A percentile compares a stretch with the other conserved stretches of the same genome.
These are phyloP conservation scores for Otis tarda DNA, from an alignment of 2,113 vertebrate genomes.

Conservation along the genomic window DNA sequence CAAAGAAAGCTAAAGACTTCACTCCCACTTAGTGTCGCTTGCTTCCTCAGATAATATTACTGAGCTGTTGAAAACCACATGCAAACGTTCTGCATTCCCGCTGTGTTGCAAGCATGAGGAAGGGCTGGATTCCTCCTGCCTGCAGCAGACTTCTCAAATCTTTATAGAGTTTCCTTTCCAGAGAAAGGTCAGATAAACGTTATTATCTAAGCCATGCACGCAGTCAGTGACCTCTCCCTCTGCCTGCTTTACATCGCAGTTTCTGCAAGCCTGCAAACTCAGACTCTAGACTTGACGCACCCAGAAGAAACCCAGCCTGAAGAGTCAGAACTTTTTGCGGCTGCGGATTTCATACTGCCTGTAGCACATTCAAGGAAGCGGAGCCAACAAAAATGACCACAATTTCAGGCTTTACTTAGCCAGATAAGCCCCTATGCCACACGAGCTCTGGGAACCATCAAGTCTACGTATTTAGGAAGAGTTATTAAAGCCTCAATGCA, in stretches of 20 bases:
- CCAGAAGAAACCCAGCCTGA: neutral
- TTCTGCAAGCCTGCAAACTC: neutral
- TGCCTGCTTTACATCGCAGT: rapidly evolving
- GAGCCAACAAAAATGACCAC: neutral
- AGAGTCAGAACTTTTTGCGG: neutral
- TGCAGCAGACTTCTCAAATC: neutral
- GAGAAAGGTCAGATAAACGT: neutral
- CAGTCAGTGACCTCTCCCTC: neutral
- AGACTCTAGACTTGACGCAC: neutral
- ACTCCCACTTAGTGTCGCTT: neutral
- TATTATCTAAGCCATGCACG: neutral
- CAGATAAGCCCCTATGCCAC: neutral
- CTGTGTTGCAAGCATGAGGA: neutral
- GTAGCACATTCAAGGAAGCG: neutral
- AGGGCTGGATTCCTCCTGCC: neutral
- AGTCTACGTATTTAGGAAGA: rapidly evolving
- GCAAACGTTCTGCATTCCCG: rapidly evolving
- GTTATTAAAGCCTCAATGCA: neutral
- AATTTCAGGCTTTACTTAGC: neutral
- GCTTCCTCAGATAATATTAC: neutral
- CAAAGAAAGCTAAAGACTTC: neutral
- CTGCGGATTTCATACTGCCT: neutral
- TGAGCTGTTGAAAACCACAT: neutral
- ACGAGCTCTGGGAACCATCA: neutral
- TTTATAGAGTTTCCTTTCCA: neutral